A percentile compares a stretch with the other conserved stretches of the same genome.
These are phyloP conservation scores for Hestina assimilis DNA, from an alignment of 1,140 invertebrate species.

Conservation along the genomic window DNA sequence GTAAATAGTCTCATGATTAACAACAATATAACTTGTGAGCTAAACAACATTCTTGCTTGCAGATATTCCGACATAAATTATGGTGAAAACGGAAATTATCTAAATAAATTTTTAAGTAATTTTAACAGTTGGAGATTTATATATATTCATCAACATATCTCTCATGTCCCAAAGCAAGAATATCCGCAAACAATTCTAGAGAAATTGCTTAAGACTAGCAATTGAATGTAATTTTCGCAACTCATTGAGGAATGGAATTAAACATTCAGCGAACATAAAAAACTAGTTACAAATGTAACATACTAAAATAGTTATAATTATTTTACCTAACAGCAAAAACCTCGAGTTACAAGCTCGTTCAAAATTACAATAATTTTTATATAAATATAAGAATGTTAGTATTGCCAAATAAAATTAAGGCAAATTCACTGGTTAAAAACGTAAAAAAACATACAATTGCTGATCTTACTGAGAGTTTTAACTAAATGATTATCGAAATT, in stretches of 20 bases:
- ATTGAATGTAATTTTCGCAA: conserved; percentile 36
- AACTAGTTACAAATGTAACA: too few relatives aligned
- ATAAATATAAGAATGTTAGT: too few relatives aligned
- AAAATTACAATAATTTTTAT: too few relatives aligned
- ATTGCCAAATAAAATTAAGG: too few relatives aligned
- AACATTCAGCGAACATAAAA: too few relatives aligned
- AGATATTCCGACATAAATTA: conserved; percentile 34
- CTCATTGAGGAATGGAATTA: conserved; percentile 6
- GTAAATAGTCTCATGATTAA: conserved; percentile 65
- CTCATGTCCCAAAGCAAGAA: conserved; percentile 19
- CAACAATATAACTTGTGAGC: conserved; percentile 58
- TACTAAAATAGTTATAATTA: too few relatives aligned
- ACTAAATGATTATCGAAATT: conserved; percentile 17
- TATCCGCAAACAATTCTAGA: conserved; percentile 47
- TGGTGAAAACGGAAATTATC: neutral
- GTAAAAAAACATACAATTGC: conserved; percentile 48
- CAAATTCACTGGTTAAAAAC: too few relatives aligned
- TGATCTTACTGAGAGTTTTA: conserved; percentile 30
- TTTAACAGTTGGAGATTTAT: neutral
- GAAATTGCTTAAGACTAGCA: conserved; percentile 51
- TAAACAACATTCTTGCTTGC: conserved; percentile 48
- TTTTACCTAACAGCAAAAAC: too few relatives aligned
- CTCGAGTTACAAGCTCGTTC: too few relatives aligned
- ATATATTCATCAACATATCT: conserved; percentile 5
- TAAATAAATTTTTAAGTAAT: neutral